Evolutionary conservation across 2,113 vertebrate species (phyloP).

Genomic region (Ochotona curzoniae): DNA sequence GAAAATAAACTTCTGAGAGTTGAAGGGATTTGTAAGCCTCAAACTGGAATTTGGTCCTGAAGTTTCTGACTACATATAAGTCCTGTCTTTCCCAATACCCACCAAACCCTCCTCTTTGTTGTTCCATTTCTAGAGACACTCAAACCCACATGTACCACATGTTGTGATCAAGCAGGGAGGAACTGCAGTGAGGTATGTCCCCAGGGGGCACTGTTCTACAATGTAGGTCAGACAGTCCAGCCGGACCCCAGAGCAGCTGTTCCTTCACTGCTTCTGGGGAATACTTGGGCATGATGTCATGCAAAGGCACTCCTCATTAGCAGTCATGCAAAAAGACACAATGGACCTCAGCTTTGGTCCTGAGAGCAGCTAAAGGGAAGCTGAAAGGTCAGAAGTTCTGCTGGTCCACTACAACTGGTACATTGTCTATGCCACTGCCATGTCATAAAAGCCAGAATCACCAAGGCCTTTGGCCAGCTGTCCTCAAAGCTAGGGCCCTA

Average conservation of each 20-base stretch:
- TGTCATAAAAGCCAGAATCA: conserved; percentile 3
- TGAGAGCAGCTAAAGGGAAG: conserved; percentile 75
- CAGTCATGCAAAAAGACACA: conserved; percentile 50
- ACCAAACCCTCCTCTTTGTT: not conserved
- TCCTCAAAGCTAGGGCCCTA: conserved; percentile 23
- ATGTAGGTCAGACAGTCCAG: conserved; percentile 47
- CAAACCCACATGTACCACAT: not conserved
- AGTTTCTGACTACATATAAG: not conserved
- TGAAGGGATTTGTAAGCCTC: conserved; percentile 1
- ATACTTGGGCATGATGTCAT: conserved; percentile 58
- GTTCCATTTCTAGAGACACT: not conserved
- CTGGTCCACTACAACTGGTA: conserved; percentile 40
- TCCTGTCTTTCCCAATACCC: not conserved
- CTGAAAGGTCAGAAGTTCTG: conserved; percentile 82
- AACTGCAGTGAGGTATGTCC: conserved; percentile 29
- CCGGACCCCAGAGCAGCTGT: conserved; percentile 47
- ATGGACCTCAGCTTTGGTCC: not conserved
- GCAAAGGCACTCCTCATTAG: conserved; percentile 57
- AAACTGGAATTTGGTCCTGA: conserved; percentile 18
- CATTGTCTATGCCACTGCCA: not conserved
- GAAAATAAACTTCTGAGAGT: not conserved
- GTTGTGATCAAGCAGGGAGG: not conserved
- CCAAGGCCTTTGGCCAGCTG: not conserved
- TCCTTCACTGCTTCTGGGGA: conserved; percentile 71
- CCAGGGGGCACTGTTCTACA: conserved; percentile 30